Conservation (phyloP, 2,888 invertebrate species). For the Boloria euphrosyne region DNA sequence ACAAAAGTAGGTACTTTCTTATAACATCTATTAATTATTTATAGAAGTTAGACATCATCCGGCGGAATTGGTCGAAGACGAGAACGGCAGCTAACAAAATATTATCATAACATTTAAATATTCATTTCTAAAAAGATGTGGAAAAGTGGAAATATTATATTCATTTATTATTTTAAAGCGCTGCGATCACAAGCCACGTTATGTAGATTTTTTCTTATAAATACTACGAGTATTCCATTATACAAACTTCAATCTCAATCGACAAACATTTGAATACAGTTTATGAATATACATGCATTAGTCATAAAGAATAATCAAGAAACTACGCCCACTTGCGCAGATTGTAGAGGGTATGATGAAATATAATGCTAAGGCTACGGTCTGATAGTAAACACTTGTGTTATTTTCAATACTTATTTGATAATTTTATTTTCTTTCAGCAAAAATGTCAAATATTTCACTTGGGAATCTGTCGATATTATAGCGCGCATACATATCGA, state of each 20-base stretch:
- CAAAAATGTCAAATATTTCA: neutral
- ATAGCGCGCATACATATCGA: no score
- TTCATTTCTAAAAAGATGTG: neutral
- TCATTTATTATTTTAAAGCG: slow-evolving; percentile 6
- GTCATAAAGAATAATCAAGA: slow-evolving; percentile 19
- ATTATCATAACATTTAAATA: slow-evolving; percentile 6
- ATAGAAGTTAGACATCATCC: no score
- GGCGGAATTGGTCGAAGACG: no score
- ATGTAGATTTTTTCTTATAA: neutral
- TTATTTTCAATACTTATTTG: neutral
- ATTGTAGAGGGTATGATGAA: slow-evolving; percentile 1
- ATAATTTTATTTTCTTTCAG: neutral
- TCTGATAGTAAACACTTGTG: neutral
- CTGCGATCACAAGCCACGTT: slow-evolving; percentile 2
- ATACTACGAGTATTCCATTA: neutral
- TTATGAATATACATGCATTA: slow-evolving; percentile 4
- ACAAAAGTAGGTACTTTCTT: no score
- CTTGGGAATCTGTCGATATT: no score
- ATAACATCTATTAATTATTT: no score
- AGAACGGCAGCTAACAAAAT: no score
- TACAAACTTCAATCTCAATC: slow-evolving; percentile 7
- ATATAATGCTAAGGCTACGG: slow-evolving; percentile 1
- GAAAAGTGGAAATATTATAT: neutral
- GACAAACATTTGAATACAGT: slow-evolving; percentile 10
- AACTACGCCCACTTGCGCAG: slow-evolving; percentile 10